Conservation (phyloP, 2,113 vertebrate genomes). For the Haemorhous mexicanus region DNA sequence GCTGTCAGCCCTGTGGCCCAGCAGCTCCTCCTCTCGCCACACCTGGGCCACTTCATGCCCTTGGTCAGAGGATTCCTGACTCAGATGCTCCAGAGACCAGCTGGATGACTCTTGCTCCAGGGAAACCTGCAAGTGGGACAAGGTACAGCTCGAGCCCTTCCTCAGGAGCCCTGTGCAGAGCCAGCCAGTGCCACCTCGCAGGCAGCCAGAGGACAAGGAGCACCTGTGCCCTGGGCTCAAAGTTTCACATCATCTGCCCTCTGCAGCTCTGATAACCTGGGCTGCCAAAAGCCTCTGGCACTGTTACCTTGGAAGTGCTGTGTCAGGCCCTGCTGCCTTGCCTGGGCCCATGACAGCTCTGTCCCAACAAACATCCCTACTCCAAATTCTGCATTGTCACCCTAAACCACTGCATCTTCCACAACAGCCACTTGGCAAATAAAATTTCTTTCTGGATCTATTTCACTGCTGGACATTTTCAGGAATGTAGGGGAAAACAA, state of each 20-base stretch:
- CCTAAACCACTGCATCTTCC: no score
- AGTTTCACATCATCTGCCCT: not conserved
- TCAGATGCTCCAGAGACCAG: not conserved
- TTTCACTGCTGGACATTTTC: no score
- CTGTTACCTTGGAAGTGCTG: not conserved
- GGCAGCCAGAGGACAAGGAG: not conserved
- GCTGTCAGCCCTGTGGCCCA: no score
- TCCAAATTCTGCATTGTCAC: no score
- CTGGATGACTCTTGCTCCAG: no score
- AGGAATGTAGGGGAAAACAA: no score
- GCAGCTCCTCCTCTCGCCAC: constrained; percentile 67
- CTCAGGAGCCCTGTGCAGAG: no score
- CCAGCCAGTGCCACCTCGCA: no score
- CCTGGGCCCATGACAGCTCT: not conserved
- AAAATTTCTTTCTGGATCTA: no score
- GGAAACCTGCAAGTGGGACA: no score
- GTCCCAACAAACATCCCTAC: not conserved
- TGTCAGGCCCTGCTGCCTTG: not conserved
- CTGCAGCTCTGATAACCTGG: not conserved
- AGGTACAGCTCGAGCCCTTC: no score
- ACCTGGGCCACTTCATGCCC: constrained; percentile 34
- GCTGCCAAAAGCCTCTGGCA: not conserved
- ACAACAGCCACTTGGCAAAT: no score
- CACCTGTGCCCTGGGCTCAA: not conserved
- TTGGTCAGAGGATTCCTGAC: not conserved